Evolutionary conservation across 2,113 vertebrate genomes (phyloP).

Genomic region (Carassius auratus): DNA sequence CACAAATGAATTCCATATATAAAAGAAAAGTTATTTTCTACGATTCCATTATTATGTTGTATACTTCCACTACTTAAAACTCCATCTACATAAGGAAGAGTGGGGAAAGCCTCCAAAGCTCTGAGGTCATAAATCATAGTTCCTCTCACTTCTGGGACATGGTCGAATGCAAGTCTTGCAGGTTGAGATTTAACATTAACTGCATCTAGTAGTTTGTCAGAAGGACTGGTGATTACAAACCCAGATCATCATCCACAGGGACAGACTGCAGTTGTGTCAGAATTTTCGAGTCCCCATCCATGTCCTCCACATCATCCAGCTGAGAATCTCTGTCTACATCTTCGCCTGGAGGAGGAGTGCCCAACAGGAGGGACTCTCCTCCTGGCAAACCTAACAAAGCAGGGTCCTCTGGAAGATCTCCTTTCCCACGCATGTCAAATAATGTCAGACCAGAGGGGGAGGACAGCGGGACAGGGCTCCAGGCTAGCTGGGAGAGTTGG

Average conservation of each 20-base stretch:
- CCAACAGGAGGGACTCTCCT: conserved; percentile 79
- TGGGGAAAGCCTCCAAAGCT: conserved; percentile 6
- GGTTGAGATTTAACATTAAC: conserved; percentile 13
- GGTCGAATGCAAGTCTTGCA: conserved; percentile 25
- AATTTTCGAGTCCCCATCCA: conserved; percentile 80
- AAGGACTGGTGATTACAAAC: conserved; percentile 65
- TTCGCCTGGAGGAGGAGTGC: conserved; percentile 74
- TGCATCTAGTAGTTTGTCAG: conserved; percentile 7
- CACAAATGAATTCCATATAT: background rate
- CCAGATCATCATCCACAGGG: conserved; percentile 84
- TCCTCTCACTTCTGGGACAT: background rate
- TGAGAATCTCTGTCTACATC: conserved; percentile 68
- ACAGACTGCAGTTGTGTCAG: conserved; percentile 89
- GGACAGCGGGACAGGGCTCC: conserved; percentile 74
- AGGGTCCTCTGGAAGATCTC: conserved; percentile 76
- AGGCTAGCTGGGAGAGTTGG: conserved; percentile 71
- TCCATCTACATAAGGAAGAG: background rate
- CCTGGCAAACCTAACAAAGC: conserved; percentile 78
- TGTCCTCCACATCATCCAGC: conserved; percentile 76
- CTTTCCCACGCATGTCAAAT: conserved; percentile 78
- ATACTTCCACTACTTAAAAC: background rate
- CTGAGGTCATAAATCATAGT: conserved; percentile 6
- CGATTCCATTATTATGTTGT: background rate
- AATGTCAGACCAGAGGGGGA: conserved; percentile 72
- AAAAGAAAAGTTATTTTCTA: background rate